A percentile compares a stretch with the other conserved stretches of the same genome.
Evolutionary conservation across 2,888 invertebrate genomes (phyloP).

Genomic region (Allacma fusca): DNA sequence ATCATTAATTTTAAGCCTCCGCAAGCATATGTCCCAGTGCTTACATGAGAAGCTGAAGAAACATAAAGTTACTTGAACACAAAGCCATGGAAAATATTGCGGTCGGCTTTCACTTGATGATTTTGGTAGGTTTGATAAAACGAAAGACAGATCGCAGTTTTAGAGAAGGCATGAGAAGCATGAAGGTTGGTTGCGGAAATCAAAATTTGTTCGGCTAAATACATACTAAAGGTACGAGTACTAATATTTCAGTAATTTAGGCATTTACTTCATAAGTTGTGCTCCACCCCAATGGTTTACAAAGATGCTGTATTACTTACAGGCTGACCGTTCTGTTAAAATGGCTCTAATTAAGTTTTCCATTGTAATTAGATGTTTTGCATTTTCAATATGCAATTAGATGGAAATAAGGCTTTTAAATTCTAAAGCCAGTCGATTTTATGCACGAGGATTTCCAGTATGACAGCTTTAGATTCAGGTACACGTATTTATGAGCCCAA

Average conservation of each 20-base stretch:
- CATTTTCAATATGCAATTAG: constrained; percentile 40
- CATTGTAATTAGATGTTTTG: constrained; percentile 36
- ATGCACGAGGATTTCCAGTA: not conserved
- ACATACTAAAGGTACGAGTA: not conserved
- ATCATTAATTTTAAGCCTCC: too few species aligned
- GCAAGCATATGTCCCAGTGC: too few species aligned
- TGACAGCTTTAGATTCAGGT: not conserved
- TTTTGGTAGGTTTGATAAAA: too few species aligned
- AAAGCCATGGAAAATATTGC: too few species aligned
- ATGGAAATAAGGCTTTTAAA: constrained; percentile 28
- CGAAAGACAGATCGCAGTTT: too few species aligned
- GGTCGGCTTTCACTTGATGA: too few species aligned
- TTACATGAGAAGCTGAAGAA: too few species aligned
- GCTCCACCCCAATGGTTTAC: not conserved
- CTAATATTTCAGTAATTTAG: not conserved
- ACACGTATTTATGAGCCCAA: constrained; percentile 18
- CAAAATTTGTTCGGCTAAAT: too few species aligned
- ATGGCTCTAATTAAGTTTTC: constrained; percentile 39
- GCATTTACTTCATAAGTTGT: not conserved
- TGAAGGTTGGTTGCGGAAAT: too few species aligned
- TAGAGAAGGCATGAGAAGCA: too few species aligned
- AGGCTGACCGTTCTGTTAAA: constrained; percentile 16
- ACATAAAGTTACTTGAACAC: too few species aligned
- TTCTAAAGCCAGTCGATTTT: constrained; percentile 18
- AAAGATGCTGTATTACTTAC: not conserved